Base-by-base conservation (phyloP, 2,888 invertebrate species). In the Athalia cordata region DNA sequence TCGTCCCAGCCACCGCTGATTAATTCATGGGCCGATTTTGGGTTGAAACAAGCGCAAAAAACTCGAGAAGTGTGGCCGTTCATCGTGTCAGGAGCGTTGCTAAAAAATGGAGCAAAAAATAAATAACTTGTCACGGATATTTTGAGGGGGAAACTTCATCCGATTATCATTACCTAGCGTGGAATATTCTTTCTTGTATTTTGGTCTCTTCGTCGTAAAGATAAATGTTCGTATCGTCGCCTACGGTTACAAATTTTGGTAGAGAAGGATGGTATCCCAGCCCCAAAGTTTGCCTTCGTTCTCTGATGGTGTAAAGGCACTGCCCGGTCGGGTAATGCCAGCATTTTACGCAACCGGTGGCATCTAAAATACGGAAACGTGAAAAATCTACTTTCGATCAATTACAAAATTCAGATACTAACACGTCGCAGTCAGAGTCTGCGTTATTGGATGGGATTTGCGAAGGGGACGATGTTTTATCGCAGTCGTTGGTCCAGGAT, bases 201-300 rank as follows among this genome's bases (percentile, higher is more conserved):
- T 92, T 93, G 11, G 93, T 93, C 89, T 95, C 94, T 88, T 94
- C 94, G 83, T 95, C 94, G 85, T 95, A 95, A 87, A 95, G 91
- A 83, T 92, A 92, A 59, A 95, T 88, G 85, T 91, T 93, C 15
- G 92, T 90, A 85, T 95, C 94, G 83, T 94, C 94, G 0, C 94
- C 94, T 78, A 93, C 93, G 0, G 94, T 93, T 1, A 92, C 89
- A 80, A 93, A 92, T 83, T 92, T 92, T 11, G 92, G 92, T 79
- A 92, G 90, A 9, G 91, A 90, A 45, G 93, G 93, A 86, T 94
- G 94, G 84, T 94, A 94, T 65, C 91, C 91, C 68, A 94, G 85
- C 5, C 94, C 94, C 79, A 93, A 91, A 0, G 93, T 93, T 89
- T 94, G 94, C 49, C 94, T 90, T 80, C 93, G 93, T 85, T 95